Evolutionary conservation across 2,113 vertebrate species (phyloP), one percentile per base, ranked within the genome.

Genomic region (Catharus fuscescens): DNA sequence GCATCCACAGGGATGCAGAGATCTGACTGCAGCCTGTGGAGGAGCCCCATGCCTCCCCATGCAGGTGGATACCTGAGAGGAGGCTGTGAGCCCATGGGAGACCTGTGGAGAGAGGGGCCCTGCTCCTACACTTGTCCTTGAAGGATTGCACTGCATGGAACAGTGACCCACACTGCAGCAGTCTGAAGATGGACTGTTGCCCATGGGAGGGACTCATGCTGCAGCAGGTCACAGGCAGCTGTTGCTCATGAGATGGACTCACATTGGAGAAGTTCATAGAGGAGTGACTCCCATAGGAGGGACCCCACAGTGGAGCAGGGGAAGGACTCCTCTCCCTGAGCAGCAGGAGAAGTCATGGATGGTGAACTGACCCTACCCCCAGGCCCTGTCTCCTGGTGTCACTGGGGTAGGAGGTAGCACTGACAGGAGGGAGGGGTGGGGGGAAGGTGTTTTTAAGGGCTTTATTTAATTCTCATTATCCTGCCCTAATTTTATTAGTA

Each of bases 191-290:
- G 40, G 40, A 40, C 9, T 47, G 14, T 2, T 40, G 23, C n/a
- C 18, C 0, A 0, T 40, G 60, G n/a, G 48, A 26, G 38, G 28
- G 40, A 47, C 14, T 54, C 59, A 14, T 0, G 0, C 5, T 54
- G 38, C 32, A 72, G 28, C 21, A 38, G 40, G 48, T 18, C 11
- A 17, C 45, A 61, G n/a, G 6, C 28, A 64, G 28, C 32, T 54
- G 28, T 8, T 56, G 28, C n/a, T 28, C 12, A 18, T 54, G 50
- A 18, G 40, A 48, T n/a, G 12, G 28, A 32, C 23, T 38, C 28
- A n/a, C 2, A 8, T 0, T 56, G 50, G 42, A 38, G 24, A 56
- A 57, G 24, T 8, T 42, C 19, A 31, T 56, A 29, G 25, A 34
- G 25, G 57, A 11, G 15, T 31, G 18, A 21, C 4, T n/a, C 70